Evolutionary conservation across 2,797 vertebrate genomes (phyloP).

Genomic region (Agapornis canus): DNA sequence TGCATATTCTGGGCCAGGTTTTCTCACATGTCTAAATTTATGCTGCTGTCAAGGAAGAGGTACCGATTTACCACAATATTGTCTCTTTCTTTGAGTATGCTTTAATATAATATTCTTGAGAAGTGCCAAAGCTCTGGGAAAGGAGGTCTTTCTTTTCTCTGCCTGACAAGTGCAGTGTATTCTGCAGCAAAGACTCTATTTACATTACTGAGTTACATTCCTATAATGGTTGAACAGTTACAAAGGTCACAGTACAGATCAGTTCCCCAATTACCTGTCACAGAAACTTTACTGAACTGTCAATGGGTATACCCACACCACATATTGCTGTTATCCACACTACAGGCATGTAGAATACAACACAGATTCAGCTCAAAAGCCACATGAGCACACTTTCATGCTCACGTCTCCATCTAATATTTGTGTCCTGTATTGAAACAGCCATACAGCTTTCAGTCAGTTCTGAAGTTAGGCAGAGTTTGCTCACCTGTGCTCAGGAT

Average conservation of each 20-base stretch:
- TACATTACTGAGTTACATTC: neutral
- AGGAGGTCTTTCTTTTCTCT: neutral
- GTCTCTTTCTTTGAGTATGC: neutral
- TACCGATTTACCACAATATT: neutral
- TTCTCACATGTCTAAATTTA: neutral
- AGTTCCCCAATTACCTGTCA: neutral
- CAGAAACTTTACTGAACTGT: neutral
- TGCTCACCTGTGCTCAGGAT: neutral
- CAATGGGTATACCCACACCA: accelerated
- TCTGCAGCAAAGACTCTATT: neutral
- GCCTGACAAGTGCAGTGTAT: neutral
- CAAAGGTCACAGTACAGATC: neutral
- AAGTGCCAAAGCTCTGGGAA: neutral
- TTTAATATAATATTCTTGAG: neutral
- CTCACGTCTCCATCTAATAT: neutral
- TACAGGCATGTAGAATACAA: neutral
- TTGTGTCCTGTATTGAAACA: neutral
- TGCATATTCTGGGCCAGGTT: neutral
- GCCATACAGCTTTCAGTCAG: neutral
- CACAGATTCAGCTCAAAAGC: neutral
- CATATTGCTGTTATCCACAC: neutral
- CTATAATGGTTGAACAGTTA: neutral
- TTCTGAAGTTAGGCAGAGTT: neutral
- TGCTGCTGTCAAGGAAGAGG: neutral
- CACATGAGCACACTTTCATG: neutral